Evolutionary conservation across 2,888 invertebrate species (phyloP).

Genomic region (Mantis religiosa): DNA sequence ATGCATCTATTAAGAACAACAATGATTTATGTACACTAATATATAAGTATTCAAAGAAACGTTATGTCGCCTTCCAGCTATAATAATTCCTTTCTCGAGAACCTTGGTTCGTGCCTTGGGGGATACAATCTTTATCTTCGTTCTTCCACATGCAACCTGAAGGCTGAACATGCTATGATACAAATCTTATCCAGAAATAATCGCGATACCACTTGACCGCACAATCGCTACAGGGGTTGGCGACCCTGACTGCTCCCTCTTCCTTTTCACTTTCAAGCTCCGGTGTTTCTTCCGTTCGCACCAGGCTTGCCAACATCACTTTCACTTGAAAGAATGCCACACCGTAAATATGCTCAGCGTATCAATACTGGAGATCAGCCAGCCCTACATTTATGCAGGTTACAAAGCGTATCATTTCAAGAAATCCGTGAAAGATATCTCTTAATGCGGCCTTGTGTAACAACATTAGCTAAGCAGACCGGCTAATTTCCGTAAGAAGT

Average conservation of each 20-base stretch:
- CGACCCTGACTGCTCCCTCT: background rate
- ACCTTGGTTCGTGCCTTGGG: no score
- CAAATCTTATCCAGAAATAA: background rate
- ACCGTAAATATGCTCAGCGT: background rate
- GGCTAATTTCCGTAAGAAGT: background rate
- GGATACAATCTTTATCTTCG: no score
- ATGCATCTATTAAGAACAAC: no score
- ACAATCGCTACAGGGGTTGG: background rate
- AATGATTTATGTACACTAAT: no score
- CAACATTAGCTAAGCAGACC: background rate
- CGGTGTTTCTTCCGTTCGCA: background rate
- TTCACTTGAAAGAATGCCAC: background rate
- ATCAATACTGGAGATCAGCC: background rate
- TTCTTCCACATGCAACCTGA: no score
- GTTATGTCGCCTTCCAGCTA: no score
- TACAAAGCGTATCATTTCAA: background rate
- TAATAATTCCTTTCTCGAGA: no score
- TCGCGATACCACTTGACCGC: background rate
- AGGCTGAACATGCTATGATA: no score
- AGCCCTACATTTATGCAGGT: background rate
- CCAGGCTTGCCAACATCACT: background rate
- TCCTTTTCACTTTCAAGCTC: background rate
- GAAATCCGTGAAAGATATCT: background rate
- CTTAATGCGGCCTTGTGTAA: background rate
- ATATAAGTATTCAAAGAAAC: no score